phyloP scores from a whole-genome alignment of 2,888 invertebrate genomes.

The Drosophila birchii region DNA sequence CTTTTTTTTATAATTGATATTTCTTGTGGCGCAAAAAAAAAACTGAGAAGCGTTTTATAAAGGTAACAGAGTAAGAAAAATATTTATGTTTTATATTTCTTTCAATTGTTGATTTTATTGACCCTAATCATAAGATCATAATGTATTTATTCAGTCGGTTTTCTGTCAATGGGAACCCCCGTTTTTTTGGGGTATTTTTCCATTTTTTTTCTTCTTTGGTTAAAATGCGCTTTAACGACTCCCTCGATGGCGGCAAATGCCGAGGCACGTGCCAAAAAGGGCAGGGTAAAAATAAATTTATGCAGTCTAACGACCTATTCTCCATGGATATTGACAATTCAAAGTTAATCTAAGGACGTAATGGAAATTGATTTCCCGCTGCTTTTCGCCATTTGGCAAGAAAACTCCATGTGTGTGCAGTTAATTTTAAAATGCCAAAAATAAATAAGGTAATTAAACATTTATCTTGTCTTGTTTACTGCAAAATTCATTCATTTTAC shows the following conservation, averaged over 20 bases:
- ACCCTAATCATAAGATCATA: slow-evolving; percentile 11
- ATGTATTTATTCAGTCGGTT: slow-evolving; percentile 13
- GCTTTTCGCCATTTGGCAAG: slow-evolving; percentile 15
- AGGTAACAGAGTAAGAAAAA: neutral
- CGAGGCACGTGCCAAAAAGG: slow-evolving; percentile 14
- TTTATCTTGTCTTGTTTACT: neutral
- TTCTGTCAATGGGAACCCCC: slow-evolving; percentile 1
- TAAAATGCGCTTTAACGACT: slow-evolving; percentile 77
- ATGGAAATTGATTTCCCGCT: slow-evolving; percentile 73
- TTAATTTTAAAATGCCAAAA: neutral
- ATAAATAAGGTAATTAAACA: slow-evolving; percentile 7
- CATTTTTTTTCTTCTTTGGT: slow-evolving; percentile 44
- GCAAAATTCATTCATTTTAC: neutral
- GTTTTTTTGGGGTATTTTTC: slow-evolving; percentile 17
- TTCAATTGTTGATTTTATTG: slow-evolving; percentile 8
- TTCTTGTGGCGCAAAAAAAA: neutral
- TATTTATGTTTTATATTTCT: slow-evolving; percentile 5
- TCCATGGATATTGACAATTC: slow-evolving; percentile 26
- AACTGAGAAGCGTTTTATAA: neutral
- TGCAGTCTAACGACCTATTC: slow-evolving; percentile 35
- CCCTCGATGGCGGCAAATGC: slow-evolving; percentile 57
- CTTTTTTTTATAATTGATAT: slow-evolving; percentile 25
- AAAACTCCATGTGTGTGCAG: too few relatives aligned
- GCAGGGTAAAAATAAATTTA: slow-evolving; percentile 22
- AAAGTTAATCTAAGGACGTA: slow-evolving; percentile 51